Evolutionary conservation across 1,140 invertebrate genomes (phyloP).

Genomic region (Heliothis virescens): DNA sequence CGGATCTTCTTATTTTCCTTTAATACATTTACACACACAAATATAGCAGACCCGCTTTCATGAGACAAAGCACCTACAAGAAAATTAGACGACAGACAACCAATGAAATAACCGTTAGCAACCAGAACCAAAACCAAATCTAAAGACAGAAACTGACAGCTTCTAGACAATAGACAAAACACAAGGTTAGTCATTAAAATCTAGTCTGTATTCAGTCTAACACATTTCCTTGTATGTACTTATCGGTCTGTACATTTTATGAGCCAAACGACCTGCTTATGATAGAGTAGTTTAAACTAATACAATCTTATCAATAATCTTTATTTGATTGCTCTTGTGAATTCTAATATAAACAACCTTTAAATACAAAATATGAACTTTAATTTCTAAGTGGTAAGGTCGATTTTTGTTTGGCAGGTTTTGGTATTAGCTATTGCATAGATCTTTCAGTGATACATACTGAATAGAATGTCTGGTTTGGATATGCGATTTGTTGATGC

Average conservation of each 20-base stretch:
- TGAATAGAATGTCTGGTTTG: slow-evolving; percentile 16
- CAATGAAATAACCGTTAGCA: too few species aligned
- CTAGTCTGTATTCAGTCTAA: background rate
- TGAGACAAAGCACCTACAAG: too few species aligned
- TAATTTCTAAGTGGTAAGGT: background rate
- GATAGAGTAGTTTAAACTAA: slow-evolving; percentile 37
- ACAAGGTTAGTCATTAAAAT: background rate
- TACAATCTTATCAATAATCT: slow-evolving; percentile 40
- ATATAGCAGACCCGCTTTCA: too few species aligned
- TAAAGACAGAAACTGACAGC: background rate
- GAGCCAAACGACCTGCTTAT: slow-evolving; percentile 9
- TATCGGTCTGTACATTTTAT: background rate
- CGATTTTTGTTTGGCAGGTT: background rate
- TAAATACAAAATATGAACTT: background rate
- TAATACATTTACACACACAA: too few species aligned
- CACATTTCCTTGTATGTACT: background rate
- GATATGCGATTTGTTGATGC: background rate
- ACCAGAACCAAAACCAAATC: background rate
- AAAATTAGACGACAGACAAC: too few species aligned
- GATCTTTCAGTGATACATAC: slow-evolving; percentile 40
- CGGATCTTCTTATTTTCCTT: too few species aligned
- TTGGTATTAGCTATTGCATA: slow-evolving; percentile 1
- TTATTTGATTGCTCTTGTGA: slow-evolving; percentile 21
- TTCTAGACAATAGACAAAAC: too few species aligned
- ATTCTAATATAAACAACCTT: background rate